These are phyloP conservation scores for Orycteropus afer DNA, from an alignment of 2,113 vertebrate species.

Conservation along the genomic window DNA sequence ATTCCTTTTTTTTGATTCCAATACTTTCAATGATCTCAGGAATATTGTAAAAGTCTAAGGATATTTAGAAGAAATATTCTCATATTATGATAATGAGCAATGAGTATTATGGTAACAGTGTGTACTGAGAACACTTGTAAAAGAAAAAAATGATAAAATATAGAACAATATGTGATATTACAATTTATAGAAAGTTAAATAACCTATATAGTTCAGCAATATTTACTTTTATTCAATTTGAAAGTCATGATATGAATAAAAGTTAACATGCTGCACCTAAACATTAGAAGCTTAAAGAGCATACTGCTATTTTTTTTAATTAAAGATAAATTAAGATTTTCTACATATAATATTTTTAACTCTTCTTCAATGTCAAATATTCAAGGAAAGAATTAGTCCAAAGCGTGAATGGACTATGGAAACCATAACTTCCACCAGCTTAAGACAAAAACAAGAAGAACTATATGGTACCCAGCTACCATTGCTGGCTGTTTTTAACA, in stretches of 20 bases:
- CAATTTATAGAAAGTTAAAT: background rate
- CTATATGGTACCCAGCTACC: no score
- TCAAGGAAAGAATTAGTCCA: no score
- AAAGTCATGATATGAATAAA: background rate
- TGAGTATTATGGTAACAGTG: background rate
- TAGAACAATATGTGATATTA: background rate
- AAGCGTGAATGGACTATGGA: no score
- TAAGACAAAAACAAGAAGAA: no score
- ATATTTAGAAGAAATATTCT: background rate
- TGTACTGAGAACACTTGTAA: background rate
- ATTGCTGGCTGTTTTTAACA: no score
- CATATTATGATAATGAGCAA: background rate
- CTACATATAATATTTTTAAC: background rate
- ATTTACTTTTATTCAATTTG: background rate
- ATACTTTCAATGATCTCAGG: background rate
- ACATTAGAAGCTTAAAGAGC: background rate
- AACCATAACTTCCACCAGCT: no score
- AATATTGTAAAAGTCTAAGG: background rate
- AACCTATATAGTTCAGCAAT: no score
- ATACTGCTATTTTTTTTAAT: background rate
- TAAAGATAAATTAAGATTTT: background rate
- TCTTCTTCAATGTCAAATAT: background rate
- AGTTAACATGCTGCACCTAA: background rate
- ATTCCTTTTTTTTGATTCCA: background rate
- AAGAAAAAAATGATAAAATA: background rate